Conservation (phyloP, 2,888 invertebrate genomes). For the Crossocerus cetratus region DNA sequence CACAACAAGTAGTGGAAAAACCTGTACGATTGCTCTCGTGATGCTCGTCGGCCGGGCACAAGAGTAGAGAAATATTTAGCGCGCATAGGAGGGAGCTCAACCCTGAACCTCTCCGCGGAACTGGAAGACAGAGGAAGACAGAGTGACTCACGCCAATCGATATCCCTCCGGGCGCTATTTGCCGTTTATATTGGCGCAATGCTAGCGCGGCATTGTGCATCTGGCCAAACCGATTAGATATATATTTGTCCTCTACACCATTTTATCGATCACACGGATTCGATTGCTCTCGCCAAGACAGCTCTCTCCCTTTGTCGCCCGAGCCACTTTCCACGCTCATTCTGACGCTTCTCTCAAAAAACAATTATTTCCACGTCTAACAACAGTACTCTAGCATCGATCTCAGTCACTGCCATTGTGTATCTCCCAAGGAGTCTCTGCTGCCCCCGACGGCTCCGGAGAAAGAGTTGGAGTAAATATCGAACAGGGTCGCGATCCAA, state of each 20-base stretch:
- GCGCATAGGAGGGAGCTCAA: conserved; percentile 34
- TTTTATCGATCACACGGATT: conserved; percentile 13
- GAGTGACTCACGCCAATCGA: conserved; percentile 63
- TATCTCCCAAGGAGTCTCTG: no score
- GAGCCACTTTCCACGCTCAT: no score
- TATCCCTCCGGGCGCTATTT: conserved; percentile 49
- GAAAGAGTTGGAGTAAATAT: background rate
- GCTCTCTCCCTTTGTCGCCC: background rate
- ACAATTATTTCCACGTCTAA: no score
- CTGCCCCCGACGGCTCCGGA: no score
- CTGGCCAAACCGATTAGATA: conserved; percentile 15
- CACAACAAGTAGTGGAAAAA: no score
- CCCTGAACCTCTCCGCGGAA: conserved; percentile 41
- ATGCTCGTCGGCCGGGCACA: no score
- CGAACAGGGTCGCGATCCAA: background rate
- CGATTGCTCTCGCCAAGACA: no score
- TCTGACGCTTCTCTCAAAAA: no score
- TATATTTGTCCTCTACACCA: conserved; percentile 15
- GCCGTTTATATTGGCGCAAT: conserved; percentile 38
- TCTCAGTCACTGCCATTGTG: background rate
- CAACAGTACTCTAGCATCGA: background rate
- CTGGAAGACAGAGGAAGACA: conserved; percentile 55
- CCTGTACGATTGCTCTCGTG: no score
- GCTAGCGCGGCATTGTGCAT: conserved; percentile 26
- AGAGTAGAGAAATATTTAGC: no score